Conservation (phyloP, 1,140 invertebrate species). For the Brachionus calyciflorus region DNA sequence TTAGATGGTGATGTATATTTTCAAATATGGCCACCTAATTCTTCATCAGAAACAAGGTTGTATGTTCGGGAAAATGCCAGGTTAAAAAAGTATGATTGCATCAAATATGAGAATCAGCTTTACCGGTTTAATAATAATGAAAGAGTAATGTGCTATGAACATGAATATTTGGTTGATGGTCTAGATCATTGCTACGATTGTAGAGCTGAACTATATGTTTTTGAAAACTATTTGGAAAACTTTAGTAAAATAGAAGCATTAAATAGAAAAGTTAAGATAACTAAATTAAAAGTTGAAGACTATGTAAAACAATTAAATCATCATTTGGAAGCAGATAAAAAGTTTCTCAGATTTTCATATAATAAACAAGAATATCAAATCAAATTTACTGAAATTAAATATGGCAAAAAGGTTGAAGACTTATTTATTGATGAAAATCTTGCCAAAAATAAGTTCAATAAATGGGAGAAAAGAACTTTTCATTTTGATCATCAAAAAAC, state of each 20-base stretch:
- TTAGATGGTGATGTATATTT: background rate
- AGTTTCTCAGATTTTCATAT: too few relatives aligned
- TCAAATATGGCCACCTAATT: slow-evolving; percentile 3
- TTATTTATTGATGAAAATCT: too few relatives aligned
- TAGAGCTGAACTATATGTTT: slow-evolving; percentile 11
- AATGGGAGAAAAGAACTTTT: too few relatives aligned
- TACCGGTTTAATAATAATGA: background rate
- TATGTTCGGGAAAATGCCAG: background rate
- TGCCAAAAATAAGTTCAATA: too few relatives aligned
- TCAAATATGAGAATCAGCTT: background rate
- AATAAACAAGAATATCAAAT: too few relatives aligned
- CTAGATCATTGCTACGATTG: slow-evolving; percentile 40
- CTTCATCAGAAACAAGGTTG: background rate
- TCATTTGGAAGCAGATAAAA: too few relatives aligned
- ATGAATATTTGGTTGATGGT: background rate
- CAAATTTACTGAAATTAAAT: too few relatives aligned
- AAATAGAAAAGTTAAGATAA: background rate
- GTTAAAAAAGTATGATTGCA: background rate
- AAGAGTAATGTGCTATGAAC: slow-evolving; percentile 10
- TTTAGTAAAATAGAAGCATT: background rate
- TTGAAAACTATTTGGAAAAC: background rate
- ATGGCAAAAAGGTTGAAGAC: too few relatives aligned
- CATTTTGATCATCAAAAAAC: too few relatives aligned
- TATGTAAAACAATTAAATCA: too few relatives aligned
- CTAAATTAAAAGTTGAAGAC: background rate